A percentile compares a stretch with the other conserved stretches of the same genome.
Evolutionary conservation across 2,113 vertebrate species (phyloP).

Genomic region (Percina caprodes): DNA sequence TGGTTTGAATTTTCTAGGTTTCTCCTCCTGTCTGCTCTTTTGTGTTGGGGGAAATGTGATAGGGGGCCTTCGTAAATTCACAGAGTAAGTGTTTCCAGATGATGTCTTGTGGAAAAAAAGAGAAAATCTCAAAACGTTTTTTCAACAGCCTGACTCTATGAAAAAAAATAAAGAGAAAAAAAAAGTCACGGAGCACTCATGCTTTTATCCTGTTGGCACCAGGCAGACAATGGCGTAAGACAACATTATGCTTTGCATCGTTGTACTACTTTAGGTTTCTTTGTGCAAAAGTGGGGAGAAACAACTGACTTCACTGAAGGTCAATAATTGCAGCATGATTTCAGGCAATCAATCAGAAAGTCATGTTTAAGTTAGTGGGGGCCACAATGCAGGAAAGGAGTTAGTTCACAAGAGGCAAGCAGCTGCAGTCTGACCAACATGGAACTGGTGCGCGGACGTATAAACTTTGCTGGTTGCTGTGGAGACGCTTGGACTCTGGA

Average conservation of each 20-base stretch:
- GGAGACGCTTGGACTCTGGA: conserved; percentile 55
- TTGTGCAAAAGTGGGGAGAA: conserved; percentile 36
- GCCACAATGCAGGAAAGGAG: conserved; percentile 36
- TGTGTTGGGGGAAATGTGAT: conserved; percentile 81
- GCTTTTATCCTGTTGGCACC: conserved; percentile 71
- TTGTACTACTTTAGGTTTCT: conserved; percentile 41
- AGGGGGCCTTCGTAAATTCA: conserved; percentile 82
- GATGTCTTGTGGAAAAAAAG: conserved; percentile 70
- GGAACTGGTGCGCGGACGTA: conserved; percentile 27
- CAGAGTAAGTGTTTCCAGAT: conserved; percentile 87
- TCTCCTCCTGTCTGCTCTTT: conserved; percentile 71
- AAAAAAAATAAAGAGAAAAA: conserved; percentile 14
- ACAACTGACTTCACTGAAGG: conserved; percentile 45
- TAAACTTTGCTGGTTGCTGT: conserved; percentile 73
- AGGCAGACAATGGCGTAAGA: conserved; percentile 54
- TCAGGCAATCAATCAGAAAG: conserved; percentile 68
- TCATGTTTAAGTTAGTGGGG: conserved; percentile 63
- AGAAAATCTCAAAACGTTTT: conserved; percentile 58
- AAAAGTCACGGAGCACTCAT: conserved; percentile 48
- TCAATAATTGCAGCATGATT: conserved; percentile 65
- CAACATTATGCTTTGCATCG: conserved; percentile 57
- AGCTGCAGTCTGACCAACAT: conserved; percentile 70
- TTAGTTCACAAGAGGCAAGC: conserved; percentile 39
- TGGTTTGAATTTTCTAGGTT: conserved; percentile 68
- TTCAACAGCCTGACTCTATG: conserved; percentile 48